A percentile compares a stretch with the other conserved stretches of the same genome.
phyloP scores from a whole-genome alignment of 2,113 vertebrate species.

The Vulpes lagopus region DNA sequence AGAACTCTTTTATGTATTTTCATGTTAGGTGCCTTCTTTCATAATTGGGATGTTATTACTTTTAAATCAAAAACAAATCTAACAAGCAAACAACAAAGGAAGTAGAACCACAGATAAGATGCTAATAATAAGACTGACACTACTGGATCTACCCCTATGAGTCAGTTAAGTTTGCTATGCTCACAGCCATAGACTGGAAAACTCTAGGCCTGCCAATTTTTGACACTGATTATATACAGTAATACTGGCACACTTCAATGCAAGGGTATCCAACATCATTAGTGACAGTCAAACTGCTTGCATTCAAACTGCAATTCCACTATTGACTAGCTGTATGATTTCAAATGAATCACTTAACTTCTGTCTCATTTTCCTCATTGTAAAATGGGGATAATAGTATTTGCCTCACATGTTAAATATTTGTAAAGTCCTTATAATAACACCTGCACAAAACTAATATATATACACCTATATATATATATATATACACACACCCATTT shows the following conservation, averaged over 20 bases:
- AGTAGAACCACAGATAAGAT: background rate
- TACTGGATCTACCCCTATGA: background rate
- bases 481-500: background rate
- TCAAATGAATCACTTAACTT: background rate
- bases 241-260: background rate
- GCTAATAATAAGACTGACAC: background rate
- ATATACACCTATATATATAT: background rate
- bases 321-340: background rate
- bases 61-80: conserved; percentile 48
- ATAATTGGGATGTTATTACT: background rate
- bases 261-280: background rate
- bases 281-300: background rate
- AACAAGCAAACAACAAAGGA: background rate
- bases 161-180: background rate
- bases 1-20: conserved; percentile 24
- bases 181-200: background rate
- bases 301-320: background rate
- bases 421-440: conserved; percentile 54
- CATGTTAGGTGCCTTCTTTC: conserved; percentile 41
- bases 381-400: background rate
- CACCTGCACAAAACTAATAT: background rate
- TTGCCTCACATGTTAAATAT: background rate
- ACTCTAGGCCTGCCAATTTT: background rate
- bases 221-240: background rate
- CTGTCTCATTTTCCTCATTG: conserved; percentile 6